A percentile compares a stretch with the other conserved stretches of the same genome.
Evolutionary conservation across 2,113 vertebrate species (phyloP).

Genomic region (Myiagra hebetior): DNA sequence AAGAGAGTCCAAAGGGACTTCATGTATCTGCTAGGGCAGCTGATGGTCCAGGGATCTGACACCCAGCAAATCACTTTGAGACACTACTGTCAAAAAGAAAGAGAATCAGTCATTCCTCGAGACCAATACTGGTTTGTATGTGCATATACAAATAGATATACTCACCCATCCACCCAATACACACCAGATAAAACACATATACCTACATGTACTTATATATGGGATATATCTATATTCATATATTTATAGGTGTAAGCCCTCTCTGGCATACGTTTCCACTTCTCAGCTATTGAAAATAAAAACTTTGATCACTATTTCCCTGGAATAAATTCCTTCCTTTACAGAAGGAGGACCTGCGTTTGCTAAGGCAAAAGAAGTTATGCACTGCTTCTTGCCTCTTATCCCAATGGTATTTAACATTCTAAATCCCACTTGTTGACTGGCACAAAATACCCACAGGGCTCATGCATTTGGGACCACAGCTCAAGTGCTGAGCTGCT

Average conservation of each 20-base stretch:
- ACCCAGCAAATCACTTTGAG: not conserved
- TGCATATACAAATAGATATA: too few relatives aligned
- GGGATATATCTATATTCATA: fast-evolving
- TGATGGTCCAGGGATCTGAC: not conserved
- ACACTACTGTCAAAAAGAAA: not conserved
- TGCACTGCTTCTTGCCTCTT: not conserved
- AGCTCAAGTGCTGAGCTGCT: not conserved
- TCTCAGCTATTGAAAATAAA: not conserved
- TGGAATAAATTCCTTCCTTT: not conserved
- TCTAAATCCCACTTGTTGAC: not conserved
- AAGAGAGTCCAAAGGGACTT: not conserved
- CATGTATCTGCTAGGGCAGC: not conserved
- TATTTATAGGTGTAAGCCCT: not conserved
- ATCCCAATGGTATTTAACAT: not conserved
- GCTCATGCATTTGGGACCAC: not conserved
- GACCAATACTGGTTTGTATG: not conserved
- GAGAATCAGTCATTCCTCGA: not conserved
- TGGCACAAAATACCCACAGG: not conserved
- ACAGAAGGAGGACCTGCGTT: not conserved
- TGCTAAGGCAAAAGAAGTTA: not conserved
- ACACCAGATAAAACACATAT: not conserved
- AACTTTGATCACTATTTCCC: not conserved
- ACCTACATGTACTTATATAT: too few relatives aligned
- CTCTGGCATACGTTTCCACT: not conserved
- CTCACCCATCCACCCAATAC: not conserved